A percentile compares a stretch with the other conserved stretches of the same genome.
phyloP scores from a whole-genome alignment of 2,113 vertebrate species.

The Salvelinus alpinus region DNA sequence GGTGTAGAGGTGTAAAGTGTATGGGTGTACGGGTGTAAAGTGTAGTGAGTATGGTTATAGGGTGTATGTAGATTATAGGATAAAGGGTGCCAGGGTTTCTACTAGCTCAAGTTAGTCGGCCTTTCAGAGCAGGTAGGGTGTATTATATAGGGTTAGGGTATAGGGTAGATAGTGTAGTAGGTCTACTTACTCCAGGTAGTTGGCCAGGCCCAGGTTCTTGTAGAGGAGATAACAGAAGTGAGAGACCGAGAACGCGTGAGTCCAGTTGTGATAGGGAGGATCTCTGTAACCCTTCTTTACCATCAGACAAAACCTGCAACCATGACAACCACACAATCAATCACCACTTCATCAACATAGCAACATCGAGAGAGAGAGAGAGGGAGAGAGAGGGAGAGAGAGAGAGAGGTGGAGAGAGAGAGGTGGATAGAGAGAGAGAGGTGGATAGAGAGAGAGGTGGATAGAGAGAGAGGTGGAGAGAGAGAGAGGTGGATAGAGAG shows the following conservation, averaged over 20 bases:
- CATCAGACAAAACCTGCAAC: slow-evolving; percentile 91
- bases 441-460: no score
- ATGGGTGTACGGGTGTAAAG: no score
- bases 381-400: no score
- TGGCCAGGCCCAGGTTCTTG: slow-evolving; percentile 91
- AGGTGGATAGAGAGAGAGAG: no score
- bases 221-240: slow-evolving; percentile 97
- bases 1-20: no score
- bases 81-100: background rate
- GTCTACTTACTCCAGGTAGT: slow-evolving; percentile 88
- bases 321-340: slow-evolving; percentile 15
- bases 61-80: background rate
- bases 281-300: slow-evolving; percentile 97
- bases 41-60: no score
- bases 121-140: slow-evolving; percentile 75
- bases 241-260: slow-evolving; percentile 94
- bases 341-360: background rate
- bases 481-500: no score
- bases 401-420: no score
- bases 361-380: no score
- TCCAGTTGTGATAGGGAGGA: slow-evolving; percentile 98
- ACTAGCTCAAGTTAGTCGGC: slow-evolving; percentile 90
- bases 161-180: background rate
- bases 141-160: background rate
- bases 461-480: no score